Percentiles rank a stretch among this genome's conserved stretches.
These are phyloP conservation scores for Lepeophtheirus nordmannii DNA, from an alignment of 2,888 invertebrate species.

Conservation along the genomic window DNA sequence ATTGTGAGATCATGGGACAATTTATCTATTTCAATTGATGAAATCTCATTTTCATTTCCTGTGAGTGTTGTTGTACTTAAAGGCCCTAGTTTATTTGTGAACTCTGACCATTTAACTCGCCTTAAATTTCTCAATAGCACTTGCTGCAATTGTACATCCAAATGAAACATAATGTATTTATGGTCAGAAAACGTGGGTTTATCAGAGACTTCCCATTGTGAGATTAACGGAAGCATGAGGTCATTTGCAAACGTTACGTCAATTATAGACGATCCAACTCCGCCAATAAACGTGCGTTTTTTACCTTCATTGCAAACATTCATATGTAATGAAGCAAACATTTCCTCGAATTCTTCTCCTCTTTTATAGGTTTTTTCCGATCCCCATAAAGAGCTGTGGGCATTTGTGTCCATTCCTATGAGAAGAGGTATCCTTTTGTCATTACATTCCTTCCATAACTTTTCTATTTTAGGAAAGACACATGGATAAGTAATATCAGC, in stretches of 20 bases:
- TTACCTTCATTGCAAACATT: background rate
- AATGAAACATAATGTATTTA: background rate
- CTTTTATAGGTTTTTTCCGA: background rate
- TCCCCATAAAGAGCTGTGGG: background rate
- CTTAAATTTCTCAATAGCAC: background rate
- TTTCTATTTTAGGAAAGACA: background rate
- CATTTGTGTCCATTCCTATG: background rate
- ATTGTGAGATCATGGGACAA: background rate
- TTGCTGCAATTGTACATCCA: background rate
- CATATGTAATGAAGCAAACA: too few species aligned
- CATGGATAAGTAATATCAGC: background rate
- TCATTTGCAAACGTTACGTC: slow-evolving; percentile 3
- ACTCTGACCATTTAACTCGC: background rate
- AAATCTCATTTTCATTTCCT: background rate
- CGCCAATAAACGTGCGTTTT: background rate
- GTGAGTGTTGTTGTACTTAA: background rate
- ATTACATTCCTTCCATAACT: background rate
- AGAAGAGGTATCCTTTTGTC: background rate
- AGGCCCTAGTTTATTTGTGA: background rate
- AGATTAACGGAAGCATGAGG: background rate
- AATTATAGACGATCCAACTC: background rate
- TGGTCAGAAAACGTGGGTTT: background rate
- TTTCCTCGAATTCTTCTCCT: background rate
- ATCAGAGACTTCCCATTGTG: background rate
- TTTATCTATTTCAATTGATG: background rate